A percentile compares a stretch with the other conserved stretches of the same genome.
Conservation (phyloP, 2,113 vertebrate genomes). For the Diadophis punctatus region DNA sequence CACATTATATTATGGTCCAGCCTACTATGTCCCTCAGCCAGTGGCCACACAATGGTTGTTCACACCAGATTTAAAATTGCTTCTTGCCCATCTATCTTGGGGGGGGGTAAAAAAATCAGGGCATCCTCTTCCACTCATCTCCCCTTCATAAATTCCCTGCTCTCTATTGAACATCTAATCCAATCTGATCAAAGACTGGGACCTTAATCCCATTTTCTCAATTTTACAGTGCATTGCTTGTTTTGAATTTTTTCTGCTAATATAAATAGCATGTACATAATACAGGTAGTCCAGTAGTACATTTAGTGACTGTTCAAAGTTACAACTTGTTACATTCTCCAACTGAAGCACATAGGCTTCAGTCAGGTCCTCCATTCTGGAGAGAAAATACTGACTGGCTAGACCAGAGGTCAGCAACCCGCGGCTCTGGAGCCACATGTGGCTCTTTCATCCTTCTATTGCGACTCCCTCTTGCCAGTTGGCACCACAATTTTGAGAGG, state of each 20-base stretch:
- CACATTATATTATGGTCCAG: not conserved
- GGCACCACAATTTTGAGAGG: too few relatives aligned
- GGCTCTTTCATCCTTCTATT: too few relatives aligned
- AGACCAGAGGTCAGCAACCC: too few relatives aligned
- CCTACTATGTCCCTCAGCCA: not conserved
- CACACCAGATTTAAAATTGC: not conserved
- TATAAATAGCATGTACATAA: not conserved
- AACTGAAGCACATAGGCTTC: too few relatives aligned
- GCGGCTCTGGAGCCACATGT: too few relatives aligned
- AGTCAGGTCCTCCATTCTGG: too few relatives aligned
- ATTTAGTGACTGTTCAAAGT: too few relatives aligned
- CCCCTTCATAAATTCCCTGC: not conserved
- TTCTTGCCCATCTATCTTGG: not conserved
- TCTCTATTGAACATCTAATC: not conserved
- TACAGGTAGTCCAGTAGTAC: too few relatives aligned
- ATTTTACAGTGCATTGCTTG: not conserved
- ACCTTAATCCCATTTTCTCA: not conserved
- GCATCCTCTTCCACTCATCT: not conserved
- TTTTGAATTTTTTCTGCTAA: not conserved
- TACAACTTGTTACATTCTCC: too few relatives aligned
- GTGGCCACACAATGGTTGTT: not conserved
- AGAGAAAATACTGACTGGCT: too few relatives aligned
- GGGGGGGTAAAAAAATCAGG: not conserved
- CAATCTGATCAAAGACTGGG: not conserved
- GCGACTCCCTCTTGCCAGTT: too few relatives aligned